phyloP scores from a whole-genome alignment of 2,113 vertebrate species.

The Melozone crissalis region DNA sequence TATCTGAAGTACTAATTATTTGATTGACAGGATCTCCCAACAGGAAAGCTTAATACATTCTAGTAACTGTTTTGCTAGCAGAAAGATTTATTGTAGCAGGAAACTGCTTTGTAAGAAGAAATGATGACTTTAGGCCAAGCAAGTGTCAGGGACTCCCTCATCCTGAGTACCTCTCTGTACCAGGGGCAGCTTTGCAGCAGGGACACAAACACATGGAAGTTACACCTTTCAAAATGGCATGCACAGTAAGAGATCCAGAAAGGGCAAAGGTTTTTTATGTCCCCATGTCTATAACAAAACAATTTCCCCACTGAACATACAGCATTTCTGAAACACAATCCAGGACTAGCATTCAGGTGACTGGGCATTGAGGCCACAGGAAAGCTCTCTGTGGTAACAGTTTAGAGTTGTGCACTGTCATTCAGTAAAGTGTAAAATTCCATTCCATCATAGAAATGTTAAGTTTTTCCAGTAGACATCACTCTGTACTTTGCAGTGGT shows the following conservation, averaged over 20 bases:
- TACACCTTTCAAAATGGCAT: neutral
- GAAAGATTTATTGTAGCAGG: neutral
- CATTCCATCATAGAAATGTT: neutral
- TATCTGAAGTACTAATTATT: neutral
- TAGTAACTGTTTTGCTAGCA: neutral
- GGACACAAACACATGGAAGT: neutral
- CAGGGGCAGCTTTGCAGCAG: neutral
- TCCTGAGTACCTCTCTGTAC: neutral
- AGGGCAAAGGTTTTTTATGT: neutral
- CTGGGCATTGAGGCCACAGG: neutral
- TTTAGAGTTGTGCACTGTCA: neutral
- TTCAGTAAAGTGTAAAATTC: neutral
- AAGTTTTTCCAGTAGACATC: neutral
- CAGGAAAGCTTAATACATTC: neutral
- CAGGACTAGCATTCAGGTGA: neutral
- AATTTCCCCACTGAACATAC: neutral
- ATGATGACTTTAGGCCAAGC: neutral
- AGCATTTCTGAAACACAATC: neutral
- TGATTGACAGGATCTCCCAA: neutral
- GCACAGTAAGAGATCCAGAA: neutral
- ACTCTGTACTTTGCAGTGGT: neutral
- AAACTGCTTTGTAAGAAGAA: neutral
- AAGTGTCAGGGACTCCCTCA: fast-evolving
- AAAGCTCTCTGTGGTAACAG: neutral
- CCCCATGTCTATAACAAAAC: neutral